phyloP scores from a whole-genome alignment of 1,140 invertebrate species.

The Stegodyphus dumicola region DNA sequence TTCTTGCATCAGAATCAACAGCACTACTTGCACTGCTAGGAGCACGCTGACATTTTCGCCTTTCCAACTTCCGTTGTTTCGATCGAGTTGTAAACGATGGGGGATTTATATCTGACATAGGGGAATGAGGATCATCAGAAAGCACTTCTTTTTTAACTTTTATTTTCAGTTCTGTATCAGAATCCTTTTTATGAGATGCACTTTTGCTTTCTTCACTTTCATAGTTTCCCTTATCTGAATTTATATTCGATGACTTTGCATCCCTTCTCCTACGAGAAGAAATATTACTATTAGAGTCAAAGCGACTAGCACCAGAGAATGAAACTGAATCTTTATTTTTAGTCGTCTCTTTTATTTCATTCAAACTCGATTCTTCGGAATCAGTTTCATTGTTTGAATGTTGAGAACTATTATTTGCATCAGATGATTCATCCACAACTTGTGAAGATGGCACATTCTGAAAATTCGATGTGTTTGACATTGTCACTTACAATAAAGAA shows the following conservation, averaged over 20 bases:
- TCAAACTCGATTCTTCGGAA: conserved; percentile 15
- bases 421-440: conserved; percentile 8
- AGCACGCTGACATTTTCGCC: not conserved
- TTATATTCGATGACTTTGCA: too few species aligned
- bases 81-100: conserved; percentile 12
- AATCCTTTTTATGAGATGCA: not conserved
- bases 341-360: not conserved
- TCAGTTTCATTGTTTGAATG: conserved; percentile 14
- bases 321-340: not conserved
- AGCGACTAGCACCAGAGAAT: not conserved
- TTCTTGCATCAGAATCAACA: conserved; percentile 32
- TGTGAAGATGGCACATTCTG: not conserved
- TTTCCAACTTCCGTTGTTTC: not conserved
- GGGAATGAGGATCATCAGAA: conserved; percentile 37
- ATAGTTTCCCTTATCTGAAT: too few species aligned
- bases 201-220: not conserved
- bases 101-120: conserved; percentile 44
- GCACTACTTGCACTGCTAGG: conserved; percentile 8
- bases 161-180: not conserved
- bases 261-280: not conserved
- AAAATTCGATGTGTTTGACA: not conserved
- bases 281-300: not conserved
- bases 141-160: not conserved
- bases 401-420: conserved; percentile 1
- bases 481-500: too few species aligned